These are phyloP conservation scores for Drosophila ficusphila DNA, from an alignment of 1,140 invertebrate species.

Conservation along the genomic window DNA sequence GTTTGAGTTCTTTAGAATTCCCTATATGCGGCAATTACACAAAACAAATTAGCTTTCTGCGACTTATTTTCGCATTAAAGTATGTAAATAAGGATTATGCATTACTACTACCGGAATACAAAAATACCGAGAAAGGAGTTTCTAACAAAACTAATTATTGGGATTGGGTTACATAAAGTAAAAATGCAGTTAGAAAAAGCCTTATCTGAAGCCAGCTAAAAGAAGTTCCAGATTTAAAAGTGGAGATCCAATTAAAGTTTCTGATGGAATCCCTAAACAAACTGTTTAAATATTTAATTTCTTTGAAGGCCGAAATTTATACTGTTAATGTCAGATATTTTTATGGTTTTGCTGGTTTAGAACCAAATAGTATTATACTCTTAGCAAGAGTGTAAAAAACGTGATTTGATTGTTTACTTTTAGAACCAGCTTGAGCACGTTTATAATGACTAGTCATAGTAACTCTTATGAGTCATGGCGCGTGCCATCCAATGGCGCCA, in stretches of 20 bases:
- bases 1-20: constrained; percentile 30
- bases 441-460: constrained; percentile 7
- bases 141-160: neutral
- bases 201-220: neutral
- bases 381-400: constrained; percentile 1
- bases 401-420: constrained; percentile 27
- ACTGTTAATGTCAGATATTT: no score
- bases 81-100: neutral
- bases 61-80: constrained; percentile 12
- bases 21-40: constrained; percentile 13
- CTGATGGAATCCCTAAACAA: no score
- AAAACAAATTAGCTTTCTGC: constrained; percentile 1
- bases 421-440: neutral
- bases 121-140: constrained; percentile 1
- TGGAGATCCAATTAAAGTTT: no score
- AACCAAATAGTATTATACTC: no score
- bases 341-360: no score
- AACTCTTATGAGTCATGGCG: constrained; percentile 22
- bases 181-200: neutral
- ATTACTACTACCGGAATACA: neutral
- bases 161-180: neutral
- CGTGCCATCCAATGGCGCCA: constrained; percentile 9
- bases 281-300: no score
- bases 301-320: no score
- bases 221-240: neutral